A percentile compares a stretch with the other conserved stretches of the same genome.
phyloP scores from a whole-genome alignment of 2,888 invertebrate genomes.

The Epistrophe grossulariae region DNA sequence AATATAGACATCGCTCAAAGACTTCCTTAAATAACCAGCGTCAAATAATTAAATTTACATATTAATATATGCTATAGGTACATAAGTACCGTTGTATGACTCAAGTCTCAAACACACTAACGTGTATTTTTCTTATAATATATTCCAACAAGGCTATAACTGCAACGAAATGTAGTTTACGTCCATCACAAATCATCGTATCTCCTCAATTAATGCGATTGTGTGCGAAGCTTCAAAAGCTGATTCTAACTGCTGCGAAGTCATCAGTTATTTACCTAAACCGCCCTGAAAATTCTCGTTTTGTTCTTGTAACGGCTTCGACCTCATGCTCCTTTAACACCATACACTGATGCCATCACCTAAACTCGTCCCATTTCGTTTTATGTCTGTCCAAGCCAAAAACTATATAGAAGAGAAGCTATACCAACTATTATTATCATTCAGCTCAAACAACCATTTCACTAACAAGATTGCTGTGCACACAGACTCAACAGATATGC shows the following conservation, averaged over 20 bases:
- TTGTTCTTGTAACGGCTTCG: slow-evolving; percentile 44
- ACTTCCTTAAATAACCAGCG: no score
- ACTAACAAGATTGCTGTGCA: slow-evolving; percentile 74
- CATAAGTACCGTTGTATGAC: not conserved
- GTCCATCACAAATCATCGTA: slow-evolving; percentile 39
- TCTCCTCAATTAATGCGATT: slow-evolving; percentile 62
- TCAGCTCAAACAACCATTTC: slow-evolving; percentile 66
- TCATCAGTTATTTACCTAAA: slow-evolving; percentile 54
- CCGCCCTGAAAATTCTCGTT: slow-evolving; percentile 48
- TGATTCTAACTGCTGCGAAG: slow-evolving; percentile 33
- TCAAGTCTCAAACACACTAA: not conserved
- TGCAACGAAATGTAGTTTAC: slow-evolving; percentile 16
- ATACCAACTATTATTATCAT: slow-evolving; percentile 51
- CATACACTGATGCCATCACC: not conserved
- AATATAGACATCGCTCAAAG: no score
- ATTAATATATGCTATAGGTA: not conserved
- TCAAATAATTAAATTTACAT: slow-evolving; percentile 1
- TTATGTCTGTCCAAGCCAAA: slow-evolving; percentile 33
- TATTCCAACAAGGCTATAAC: slow-evolving; percentile 29
- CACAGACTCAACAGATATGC: slow-evolving; percentile 66
- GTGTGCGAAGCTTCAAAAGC: slow-evolving; percentile 29
- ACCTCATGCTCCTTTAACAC: slow-evolving; percentile 27
- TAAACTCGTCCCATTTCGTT: slow-evolving; percentile 54
- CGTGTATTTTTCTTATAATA: slow-evolving; percentile 30
- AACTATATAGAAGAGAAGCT: not conserved